These are phyloP conservation scores for Gymnoscelis rufifasciata DNA, from an alignment of 2,888 invertebrate species.

Conservation along the genomic window DNA sequence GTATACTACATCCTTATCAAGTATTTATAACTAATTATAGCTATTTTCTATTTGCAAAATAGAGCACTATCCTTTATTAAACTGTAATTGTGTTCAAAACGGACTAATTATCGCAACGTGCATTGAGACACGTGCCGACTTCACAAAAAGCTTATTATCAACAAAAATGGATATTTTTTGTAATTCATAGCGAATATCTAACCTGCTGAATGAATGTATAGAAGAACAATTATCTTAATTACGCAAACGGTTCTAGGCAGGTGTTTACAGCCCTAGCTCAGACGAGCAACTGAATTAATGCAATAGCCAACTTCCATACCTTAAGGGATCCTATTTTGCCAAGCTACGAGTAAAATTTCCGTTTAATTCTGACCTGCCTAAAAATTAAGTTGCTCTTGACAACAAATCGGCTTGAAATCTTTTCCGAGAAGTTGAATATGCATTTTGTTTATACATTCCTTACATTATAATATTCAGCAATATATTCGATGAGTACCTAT, in stretches of 20 bases:
- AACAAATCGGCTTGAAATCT: too few species aligned
- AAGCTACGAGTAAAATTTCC: too few species aligned
- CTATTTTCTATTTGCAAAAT: neutral
- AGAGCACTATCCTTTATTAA: neutral
- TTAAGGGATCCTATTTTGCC: too few species aligned
- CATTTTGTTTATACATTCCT: too few species aligned
- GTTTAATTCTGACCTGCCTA: too few species aligned
- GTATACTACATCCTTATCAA: too few species aligned
- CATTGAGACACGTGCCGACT: slow-evolving; percentile 17
- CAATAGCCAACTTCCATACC: too few species aligned
- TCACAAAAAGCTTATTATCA: slow-evolving; percentile 18
- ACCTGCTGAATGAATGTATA: slow-evolving; percentile 38
- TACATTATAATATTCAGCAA: too few species aligned
- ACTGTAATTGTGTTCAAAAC: slow-evolving; percentile 5
- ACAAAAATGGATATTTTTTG: slow-evolving; percentile 27
- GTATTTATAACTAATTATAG: too few species aligned
- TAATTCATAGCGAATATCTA: slow-evolving; percentile 26
- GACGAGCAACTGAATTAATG: neutral
- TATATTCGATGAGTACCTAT: too few species aligned
- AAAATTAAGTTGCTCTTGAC: too few species aligned
- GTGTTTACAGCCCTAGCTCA: slow-evolving; percentile 40
- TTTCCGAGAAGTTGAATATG: too few species aligned
- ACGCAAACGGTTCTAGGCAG: slow-evolving; percentile 70
- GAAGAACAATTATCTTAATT: slow-evolving; percentile 69
- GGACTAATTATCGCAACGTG: slow-evolving; percentile 11